Percentiles rank a stretch among this genome's conserved stretches.
These are phyloP conservation scores for Brienomyrus longianalis DNA, from an alignment of 2,113 vertebrate genomes.

Conservation along the genomic window DNA sequence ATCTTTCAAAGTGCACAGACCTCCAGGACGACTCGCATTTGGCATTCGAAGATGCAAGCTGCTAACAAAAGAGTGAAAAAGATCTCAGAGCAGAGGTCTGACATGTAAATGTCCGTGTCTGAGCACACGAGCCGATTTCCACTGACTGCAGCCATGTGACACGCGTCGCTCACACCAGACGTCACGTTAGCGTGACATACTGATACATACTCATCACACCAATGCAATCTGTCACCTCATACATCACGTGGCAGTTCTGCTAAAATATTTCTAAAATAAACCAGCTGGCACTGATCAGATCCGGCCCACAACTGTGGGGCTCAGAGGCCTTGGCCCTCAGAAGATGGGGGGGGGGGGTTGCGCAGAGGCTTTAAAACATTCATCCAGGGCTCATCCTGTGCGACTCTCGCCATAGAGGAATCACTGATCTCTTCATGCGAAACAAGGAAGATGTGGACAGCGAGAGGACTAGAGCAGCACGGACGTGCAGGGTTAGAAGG, in stretches of 20 bases:
- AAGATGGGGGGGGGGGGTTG: neutral
- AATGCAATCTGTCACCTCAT: neutral
- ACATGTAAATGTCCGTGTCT: neutral
- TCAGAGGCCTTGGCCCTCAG: neutral
- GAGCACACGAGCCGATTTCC: neutral
- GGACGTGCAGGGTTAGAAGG: neutral
- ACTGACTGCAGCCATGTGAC: neutral
- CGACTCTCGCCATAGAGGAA: neutral
- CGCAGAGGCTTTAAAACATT: neutral
- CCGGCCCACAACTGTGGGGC: neutral
- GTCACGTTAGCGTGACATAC: neutral
- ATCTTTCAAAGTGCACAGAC: neutral
- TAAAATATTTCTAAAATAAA: neutral
- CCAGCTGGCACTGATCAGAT: neutral
- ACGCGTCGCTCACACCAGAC: neutral
- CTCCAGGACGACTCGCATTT: neutral
- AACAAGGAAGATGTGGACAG: neutral
- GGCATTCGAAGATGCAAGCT: neutral
- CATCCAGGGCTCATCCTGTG: neutral
- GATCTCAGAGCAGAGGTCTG: neutral
- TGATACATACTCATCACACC: constrained; percentile 6
- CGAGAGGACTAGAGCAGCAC: neutral
- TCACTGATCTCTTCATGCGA: neutral
- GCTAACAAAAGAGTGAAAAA: neutral
- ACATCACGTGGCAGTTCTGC: neutral